Evolutionary conservation across 1,140 invertebrate species (phyloP), one percentile per base, ranked within the genome.

Genomic region (Platyscapa corneri): DNA sequence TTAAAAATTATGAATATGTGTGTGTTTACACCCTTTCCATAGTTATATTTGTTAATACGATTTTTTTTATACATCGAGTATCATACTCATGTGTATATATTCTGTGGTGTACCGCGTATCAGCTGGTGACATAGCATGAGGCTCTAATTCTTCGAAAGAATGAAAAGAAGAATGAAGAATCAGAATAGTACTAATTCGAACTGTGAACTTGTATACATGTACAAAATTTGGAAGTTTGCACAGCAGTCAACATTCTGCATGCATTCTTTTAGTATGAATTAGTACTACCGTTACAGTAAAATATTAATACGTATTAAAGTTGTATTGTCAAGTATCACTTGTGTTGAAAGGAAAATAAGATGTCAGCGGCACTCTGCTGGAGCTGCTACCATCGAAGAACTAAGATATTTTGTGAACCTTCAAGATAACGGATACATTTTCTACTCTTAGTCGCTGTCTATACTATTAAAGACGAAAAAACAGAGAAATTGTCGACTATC

Each of bases 361-460:
- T 77, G 75, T 77, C 75, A 77, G 14, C 18, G 10, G 30, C 75
- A 20, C 18, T 53, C 27, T 37, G 75, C 27, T 37, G 75, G 75
- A 53, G 32, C 46, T 46, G n/a, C n/a, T 75, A 49, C 76, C 53
- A 37, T 37, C 27, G 70, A 8, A 42, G 37, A 74, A 42, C 27
- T 3, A n/a, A 74, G 76, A 56, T 79, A 56, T 79, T 79, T 79
- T 72, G 32, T 56, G 42, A 79, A 39, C 46, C 49, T 34, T 72
- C 65, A 30, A 84, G 76, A 84, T 84, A 84, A 79, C 65, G 27
- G 64, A 84, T 67, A 53, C 56, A 2, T n/a, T 27, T 70, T 60
- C 23, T 23, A 16, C 23, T 82, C 46, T 77, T 27, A 2, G 0
- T 49, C 49, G 12, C 8, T 76, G 20, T 46, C 7, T 72, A 46